phyloP scores from a whole-genome alignment of 2,797 vertebrate genomes.

The Danio choprae region DNA sequence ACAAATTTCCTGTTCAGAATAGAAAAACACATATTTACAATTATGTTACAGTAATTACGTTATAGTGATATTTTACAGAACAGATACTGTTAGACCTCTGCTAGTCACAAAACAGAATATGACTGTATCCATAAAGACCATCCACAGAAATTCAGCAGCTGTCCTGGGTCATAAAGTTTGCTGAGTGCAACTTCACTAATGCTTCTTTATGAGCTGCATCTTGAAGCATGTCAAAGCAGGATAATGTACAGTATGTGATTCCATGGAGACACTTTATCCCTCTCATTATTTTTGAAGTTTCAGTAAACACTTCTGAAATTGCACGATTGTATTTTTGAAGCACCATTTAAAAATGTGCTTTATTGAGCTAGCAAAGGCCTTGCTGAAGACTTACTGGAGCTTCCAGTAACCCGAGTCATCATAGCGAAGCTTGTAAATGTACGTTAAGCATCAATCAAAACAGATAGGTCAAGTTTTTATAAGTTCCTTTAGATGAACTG shows the following conservation, averaged over 20 bases:
- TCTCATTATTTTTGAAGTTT: constrained; percentile 25
- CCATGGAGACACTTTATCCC: neutral
- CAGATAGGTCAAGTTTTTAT: neutral
- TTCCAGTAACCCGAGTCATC: constrained; percentile 25
- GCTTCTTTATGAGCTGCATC: neutral
- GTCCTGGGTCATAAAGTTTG: constrained; percentile 3
- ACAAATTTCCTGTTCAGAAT: constrained; percentile 85
- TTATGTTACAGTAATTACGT: neutral
- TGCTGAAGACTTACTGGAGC: neutral
- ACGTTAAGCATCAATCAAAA: constrained; percentile 1
- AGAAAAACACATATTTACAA: constrained; percentile 9
- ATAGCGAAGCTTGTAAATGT: constrained; percentile 16
- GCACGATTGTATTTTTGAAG: neutral
- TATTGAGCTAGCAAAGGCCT: constrained; percentile 1
- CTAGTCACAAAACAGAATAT: neutral
- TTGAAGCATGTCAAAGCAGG: neutral
- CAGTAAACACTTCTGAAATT: constrained; percentile 19
- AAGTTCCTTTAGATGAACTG: neutral
- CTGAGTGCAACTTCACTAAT: neutral
- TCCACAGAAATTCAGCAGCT: constrained; percentile 31
- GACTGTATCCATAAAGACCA: constrained; percentile 11
- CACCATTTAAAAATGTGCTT: constrained; percentile 12
- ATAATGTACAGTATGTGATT: constrained; percentile 13
- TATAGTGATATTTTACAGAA: neutral
- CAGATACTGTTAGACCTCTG: neutral